Percentiles rank a stretch among this genome's conserved stretches.
Evolutionary conservation across 2,888 invertebrate species (phyloP).

Genomic region (Dryocosmus kuriphilus): DNA sequence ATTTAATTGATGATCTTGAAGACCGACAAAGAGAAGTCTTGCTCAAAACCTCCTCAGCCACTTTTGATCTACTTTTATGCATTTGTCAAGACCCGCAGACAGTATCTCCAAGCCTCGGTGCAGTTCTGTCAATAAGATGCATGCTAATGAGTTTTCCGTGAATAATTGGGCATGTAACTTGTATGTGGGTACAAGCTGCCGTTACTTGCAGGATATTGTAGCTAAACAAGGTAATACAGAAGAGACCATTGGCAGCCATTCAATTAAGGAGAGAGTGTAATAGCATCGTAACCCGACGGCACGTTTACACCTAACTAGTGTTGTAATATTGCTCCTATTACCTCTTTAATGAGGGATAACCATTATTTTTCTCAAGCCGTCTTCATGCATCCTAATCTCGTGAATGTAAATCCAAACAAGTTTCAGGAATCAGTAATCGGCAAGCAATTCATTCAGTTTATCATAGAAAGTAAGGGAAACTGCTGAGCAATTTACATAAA

Average conservation of each 20-base stretch:
- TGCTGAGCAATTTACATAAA: neutral
- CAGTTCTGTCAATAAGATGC: conserved; percentile 45
- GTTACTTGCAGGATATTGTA: conserved; percentile 17
- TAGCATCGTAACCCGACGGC: conserved; percentile 32
- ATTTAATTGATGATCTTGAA: neutral
- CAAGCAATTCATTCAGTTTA: neutral
- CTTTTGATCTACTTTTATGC: neutral
- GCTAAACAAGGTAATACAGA: conserved; percentile 32
- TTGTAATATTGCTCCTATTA: conserved; percentile 1
- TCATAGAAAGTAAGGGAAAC: neutral
- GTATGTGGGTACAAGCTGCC: conserved; percentile 42
- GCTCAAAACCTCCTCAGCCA: neutral
- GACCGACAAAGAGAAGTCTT: neutral
- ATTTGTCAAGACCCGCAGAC: neutral
- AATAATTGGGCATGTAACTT: conserved; percentile 43
- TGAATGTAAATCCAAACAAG: neutral
- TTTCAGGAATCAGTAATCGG: neutral
- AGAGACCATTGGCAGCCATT: conserved; percentile 28
- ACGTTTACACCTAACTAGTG: conserved; percentile 1
- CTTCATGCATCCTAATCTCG: neutral
- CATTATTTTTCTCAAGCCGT: neutral
- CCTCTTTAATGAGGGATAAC: neutral
- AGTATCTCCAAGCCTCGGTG: neutral
- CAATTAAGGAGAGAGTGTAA: conserved; percentile 31
- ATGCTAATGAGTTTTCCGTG: conserved; percentile 51